These are phyloP conservation scores for Samia ricini DNA, from an alignment of 1,140 invertebrate species.

Conservation along the genomic window DNA sequence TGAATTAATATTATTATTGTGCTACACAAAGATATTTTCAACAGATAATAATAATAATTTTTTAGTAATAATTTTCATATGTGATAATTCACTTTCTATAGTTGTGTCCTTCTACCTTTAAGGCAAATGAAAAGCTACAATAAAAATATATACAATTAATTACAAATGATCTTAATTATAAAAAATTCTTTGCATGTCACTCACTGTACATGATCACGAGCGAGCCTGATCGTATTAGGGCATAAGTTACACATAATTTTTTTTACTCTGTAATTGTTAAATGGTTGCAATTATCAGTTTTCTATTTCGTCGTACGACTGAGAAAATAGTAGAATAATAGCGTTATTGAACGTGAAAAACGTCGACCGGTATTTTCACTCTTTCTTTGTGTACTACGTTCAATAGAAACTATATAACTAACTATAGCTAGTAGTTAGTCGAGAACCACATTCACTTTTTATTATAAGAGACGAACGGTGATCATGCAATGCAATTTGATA, in stretches of 20 bases:
- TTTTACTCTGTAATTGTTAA: slow-evolving; percentile 29
- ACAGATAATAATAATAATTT: no score
- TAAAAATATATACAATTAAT: no score
- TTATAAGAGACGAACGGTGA: slow-evolving; percentile 7
- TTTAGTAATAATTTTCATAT: no score
- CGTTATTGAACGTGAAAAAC: slow-evolving; percentile 42
- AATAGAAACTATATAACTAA: slow-evolving; percentile 34
- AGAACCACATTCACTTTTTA: slow-evolving; percentile 32
- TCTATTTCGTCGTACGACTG: slow-evolving; percentile 55
- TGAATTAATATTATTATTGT: no score
- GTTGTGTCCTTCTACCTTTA: no score
- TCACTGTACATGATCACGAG: neutral
- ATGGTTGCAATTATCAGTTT: slow-evolving; percentile 47
- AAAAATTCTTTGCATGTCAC: no score
- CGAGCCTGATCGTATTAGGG: neutral
- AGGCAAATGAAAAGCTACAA: no score
- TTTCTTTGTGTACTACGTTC: slow-evolving; percentile 33
- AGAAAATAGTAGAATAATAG: slow-evolving; percentile 58
- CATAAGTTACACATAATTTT: slow-evolving; percentile 8
- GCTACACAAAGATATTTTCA: no score
- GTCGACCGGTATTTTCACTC: slow-evolving; percentile 38
- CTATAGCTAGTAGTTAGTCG: slow-evolving; percentile 6
- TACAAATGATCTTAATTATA: no score
- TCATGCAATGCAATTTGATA: neutral
- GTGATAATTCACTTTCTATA: no score